Evolutionary conservation across 2,113 vertebrate species (phyloP).

Genomic region (Leuciscus idus): DNA sequence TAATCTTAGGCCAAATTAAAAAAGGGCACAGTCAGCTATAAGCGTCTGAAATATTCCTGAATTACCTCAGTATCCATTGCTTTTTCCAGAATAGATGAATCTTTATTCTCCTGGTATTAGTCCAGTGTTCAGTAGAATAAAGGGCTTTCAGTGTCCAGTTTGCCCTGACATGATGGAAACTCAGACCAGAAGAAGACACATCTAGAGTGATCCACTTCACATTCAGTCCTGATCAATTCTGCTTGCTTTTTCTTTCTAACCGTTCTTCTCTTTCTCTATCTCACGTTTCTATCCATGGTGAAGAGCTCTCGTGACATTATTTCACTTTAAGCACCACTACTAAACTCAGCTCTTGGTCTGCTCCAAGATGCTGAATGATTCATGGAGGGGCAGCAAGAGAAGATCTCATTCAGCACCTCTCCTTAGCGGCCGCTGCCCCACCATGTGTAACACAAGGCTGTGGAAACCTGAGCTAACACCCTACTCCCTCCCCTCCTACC

Average conservation of each 20-base stretch:
- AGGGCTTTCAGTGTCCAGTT: conserved; percentile 4
- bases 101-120: neutral
- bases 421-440: conserved; percentile 64
- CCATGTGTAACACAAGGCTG: conserved; percentile 74
- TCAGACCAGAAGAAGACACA: conserved; percentile 8
- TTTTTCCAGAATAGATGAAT: conserved; percentile 1
- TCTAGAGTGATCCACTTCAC: neutral
- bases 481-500: conserved; percentile 51
- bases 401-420: conserved; percentile 63
- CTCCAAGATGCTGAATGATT: conserved; percentile 72
- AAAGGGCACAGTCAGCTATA: neutral
- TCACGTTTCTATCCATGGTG: conserved; percentile 21
- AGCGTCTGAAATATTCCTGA: neutral
- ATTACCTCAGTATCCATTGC: conserved; percentile 38
- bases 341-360: conserved; percentile 60
- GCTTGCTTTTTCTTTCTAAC: conserved; percentile 2
- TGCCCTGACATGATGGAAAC: conserved; percentile 7
- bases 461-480: conserved; percentile 61
- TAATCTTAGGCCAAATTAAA: neutral
- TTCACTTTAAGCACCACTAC: conserved; percentile 57
- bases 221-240: conserved; percentile 1
- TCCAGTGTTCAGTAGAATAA: neutral
- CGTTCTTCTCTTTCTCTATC: conserved; percentile 14
- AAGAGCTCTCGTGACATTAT: conserved; percentile 46
- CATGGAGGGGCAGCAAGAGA: conserved; percentile 66